phyloP scores from a whole-genome alignment of 2,113 vertebrate species.

The Salvelinus sp. region DNA sequence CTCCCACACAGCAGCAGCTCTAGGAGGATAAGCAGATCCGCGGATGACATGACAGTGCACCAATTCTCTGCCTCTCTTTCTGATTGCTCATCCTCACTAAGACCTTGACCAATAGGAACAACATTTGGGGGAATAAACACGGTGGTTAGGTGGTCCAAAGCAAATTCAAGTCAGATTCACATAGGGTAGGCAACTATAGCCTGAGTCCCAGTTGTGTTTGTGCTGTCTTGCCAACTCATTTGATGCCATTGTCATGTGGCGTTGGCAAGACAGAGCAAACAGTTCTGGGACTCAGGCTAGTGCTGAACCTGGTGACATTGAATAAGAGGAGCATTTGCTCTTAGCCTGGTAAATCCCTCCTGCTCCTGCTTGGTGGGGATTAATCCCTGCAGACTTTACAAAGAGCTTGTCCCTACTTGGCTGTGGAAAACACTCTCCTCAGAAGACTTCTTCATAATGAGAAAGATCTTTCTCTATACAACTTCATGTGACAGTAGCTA shows the following conservation, averaged over 20 bases:
- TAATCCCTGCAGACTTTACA: background rate
- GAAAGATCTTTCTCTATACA: background rate
- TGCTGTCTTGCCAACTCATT: no score
- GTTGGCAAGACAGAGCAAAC: no score
- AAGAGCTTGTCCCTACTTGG: no score
- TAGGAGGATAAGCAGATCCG: slow-evolving; percentile 34
- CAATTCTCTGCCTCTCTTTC: slow-evolving; percentile 11
- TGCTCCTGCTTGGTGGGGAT: background rate
- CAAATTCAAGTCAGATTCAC: background rate
- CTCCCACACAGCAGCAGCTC: slow-evolving; percentile 8
- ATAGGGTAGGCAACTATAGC: background rate
- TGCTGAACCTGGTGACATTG: slow-evolving; percentile 16
- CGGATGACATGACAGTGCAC: slow-evolving; percentile 14
- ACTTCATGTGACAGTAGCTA: background rate
- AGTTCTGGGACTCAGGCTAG: no score
- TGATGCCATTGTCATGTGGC: no score
- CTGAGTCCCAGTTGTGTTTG: no score
- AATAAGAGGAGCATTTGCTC: slow-evolving; percentile 32
- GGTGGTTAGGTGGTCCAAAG: slow-evolving; percentile 23
- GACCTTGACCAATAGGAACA: slow-evolving; percentile 13
- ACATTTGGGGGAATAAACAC: background rate
- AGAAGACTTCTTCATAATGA: slow-evolving; percentile 21
- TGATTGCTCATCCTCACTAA: slow-evolving; percentile 40
- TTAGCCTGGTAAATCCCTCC: background rate
- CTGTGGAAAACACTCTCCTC: background rate